These are phyloP conservation scores for Polydrusus tereticollis DNA, from an alignment of 2,888 invertebrate genomes.

Conservation along the genomic window DNA sequence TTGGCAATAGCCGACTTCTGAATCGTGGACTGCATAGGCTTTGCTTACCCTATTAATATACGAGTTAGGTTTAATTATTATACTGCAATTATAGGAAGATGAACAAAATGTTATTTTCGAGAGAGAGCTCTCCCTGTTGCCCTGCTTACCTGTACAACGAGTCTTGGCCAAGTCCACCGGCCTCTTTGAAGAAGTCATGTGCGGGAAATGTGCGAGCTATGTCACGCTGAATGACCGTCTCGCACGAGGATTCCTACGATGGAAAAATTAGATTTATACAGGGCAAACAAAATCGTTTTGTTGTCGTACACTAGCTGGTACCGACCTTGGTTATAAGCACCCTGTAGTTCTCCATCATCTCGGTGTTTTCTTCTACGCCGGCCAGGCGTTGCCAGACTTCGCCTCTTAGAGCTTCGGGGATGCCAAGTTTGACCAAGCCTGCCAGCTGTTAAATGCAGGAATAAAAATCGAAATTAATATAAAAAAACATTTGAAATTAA, in stretches of 20 bases:
- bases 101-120: too few relatives aligned
- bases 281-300: too few relatives aligned
- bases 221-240: constrained; percentile 95
- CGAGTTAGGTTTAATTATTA: too few relatives aligned
- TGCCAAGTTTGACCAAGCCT: constrained; percentile 85
- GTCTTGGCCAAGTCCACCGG: constrained; percentile 95
- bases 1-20: constrained; percentile 99
- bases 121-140: too few relatives aligned
- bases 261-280: constrained; percentile 3
- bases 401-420: constrained; percentile 96
- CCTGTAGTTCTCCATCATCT: constrained; percentile 93
- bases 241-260: constrained; percentile 90
- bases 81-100: too few relatives aligned
- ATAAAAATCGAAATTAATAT: too few relatives aligned
- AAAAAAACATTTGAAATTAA: too few relatives aligned
- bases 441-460: constrained; percentile 66
- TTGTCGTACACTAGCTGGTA: background rate
- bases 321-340: constrained; percentile 90
- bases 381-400: constrained; percentile 98
- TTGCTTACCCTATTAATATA: constrained; percentile 82
- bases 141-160: constrained; percentile 76
- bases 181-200: constrained; percentile 97
- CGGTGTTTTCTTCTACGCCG: constrained; percentile 84
- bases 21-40: constrained; percentile 97
- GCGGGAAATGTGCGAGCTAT: constrained; percentile 99